phyloP scores from a whole-genome alignment of 2,888 invertebrate genomes.

The Rhamnusium bicolor region DNA sequence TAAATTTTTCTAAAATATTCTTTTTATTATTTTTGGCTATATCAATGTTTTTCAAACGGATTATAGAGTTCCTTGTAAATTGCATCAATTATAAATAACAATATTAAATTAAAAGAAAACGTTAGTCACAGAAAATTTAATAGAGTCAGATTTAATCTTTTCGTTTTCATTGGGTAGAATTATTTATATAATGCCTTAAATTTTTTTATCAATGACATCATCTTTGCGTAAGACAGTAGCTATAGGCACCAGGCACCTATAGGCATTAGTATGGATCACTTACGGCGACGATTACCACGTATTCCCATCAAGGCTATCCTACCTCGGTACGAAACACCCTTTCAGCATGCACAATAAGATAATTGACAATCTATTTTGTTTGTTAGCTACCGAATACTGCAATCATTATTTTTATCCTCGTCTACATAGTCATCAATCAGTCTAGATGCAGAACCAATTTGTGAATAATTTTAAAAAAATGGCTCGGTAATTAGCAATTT shows the following conservation, averaged over 20 bases:
- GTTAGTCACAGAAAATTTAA: no score
- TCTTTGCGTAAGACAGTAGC: conserved; percentile 18
- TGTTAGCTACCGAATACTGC: conserved; percentile 23
- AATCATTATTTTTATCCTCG: conserved; percentile 2
- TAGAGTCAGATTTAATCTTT: no score
- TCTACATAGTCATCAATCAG: background rate
- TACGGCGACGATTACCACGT: conserved; percentile 44
- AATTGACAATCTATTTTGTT: conserved; percentile 39
- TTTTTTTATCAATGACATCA: conserved; percentile 6
- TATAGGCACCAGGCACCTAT: conserved; percentile 10
- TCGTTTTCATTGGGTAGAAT: no score
- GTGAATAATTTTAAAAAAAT: no score
- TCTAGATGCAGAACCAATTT: background rate
- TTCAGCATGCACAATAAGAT: conserved; percentile 41
- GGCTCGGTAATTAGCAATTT: no score
- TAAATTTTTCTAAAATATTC: no score
- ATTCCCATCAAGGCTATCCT: conserved; percentile 44
- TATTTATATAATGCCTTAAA: no score
- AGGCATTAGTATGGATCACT: conserved; percentile 45
- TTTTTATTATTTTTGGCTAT: no score
- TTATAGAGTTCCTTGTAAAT: no score
- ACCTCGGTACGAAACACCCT: conserved; percentile 42
- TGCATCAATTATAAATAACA: no score
- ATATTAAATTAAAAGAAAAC: no score
- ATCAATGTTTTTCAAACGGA: no score